These are phyloP conservation scores for Struthidea cinerea DNA, from an alignment of 2,113 vertebrate species.

Conservation along the genomic window DNA sequence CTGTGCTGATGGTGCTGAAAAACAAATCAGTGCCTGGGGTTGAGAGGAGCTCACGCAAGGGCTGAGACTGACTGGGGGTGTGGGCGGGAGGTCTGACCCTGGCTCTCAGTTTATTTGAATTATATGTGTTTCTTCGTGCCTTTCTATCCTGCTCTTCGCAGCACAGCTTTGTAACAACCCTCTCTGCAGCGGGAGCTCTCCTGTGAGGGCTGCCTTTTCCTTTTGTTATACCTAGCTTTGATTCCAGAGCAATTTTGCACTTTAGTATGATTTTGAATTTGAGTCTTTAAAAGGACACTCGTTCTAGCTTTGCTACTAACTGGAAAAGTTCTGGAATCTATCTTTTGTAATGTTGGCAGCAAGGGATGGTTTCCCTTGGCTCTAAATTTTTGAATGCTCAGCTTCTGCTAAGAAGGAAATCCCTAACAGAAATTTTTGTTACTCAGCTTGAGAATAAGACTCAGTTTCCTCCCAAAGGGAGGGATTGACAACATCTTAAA, in stretches of 20 bases:
- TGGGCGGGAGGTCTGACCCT: not conserved
- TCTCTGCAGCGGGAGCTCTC: not conserved
- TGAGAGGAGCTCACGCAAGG: not conserved
- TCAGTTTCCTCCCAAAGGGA: not conserved
- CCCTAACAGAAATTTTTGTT: not conserved
- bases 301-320: not conserved
- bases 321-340: not conserved
- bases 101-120: not conserved
- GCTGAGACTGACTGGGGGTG: not conserved
- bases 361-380: not conserved
- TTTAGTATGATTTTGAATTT: not conserved
- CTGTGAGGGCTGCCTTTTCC: not conserved
- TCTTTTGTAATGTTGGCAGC: not conserved
- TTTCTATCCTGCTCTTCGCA: not conserved
- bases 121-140: not conserved
- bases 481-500: not conserved
- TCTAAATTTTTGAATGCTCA: not conserved
- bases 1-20: not conserved
- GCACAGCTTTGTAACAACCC: fast-evolving
- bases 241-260: not conserved
- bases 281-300: not conserved
- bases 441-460: not conserved
- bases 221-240: not conserved
- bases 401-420: not conserved
- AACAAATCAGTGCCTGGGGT: not conserved